Evolutionary conservation across 1,140 invertebrate genomes (phyloP), one percentile per base, ranked within the genome.

Genomic region (Zaprionus davidi): DNA sequence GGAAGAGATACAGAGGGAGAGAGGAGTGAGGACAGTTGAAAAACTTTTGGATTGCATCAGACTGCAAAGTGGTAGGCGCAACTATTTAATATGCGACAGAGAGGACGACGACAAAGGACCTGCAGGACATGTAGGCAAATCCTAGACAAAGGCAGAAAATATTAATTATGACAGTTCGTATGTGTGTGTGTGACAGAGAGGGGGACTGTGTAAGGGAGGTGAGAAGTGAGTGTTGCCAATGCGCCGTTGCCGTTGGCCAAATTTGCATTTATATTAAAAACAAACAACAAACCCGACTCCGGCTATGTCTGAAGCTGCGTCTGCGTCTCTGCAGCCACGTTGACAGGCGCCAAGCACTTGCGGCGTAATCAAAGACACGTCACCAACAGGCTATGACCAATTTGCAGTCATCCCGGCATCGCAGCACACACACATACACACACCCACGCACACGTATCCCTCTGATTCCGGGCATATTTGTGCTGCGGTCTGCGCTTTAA

Each of bases 231-330:
- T 58, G 53, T 41, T 22, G 15, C 53, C 72, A 58, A 74, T 60
- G 63, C 46, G 68, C 49, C 64, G 68, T 65, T 90, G 84, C 77
- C 83, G 74, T 77, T 88, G 83, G 77, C 73, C 66, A 90, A 88
- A 88, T 88, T 88, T 88, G 84, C 84, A 88, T 88, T 90, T 88
- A 88, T 88, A 88, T 88, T 88, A 88, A 88, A 88, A 88, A 88
- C 84, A 87, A 87, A 90, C 84, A 87, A 81, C 76, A 78, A 75
- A 36, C 58, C 64, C 24, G 67, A 51, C 69, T 70, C 49, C 80
- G 64, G 60, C 83, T 67, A 62, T 78, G 69, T 34, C 31, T 41
- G 13, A 5, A 2, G 17, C 44, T 46, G 7, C 46, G 53, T 41
- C 44, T 46, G 7, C 46, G 53, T 41, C 66, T 20, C 63, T 26